Evolutionary conservation across 2,113 vertebrate species (phyloP).

Genomic region (Gobiocypris rarus): DNA sequence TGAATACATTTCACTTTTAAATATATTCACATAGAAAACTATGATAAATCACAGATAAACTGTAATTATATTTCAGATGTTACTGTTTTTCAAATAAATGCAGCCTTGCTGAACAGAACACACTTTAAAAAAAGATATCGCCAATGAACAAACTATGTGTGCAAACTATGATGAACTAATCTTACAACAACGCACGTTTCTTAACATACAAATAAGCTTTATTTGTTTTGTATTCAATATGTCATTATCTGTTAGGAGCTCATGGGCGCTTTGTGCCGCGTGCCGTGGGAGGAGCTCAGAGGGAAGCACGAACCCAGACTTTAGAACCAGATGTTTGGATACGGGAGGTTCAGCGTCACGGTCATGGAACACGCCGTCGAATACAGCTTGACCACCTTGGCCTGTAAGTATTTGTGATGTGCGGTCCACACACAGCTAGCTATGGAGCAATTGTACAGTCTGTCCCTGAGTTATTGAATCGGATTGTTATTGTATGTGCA

Average conservation of each 20-base stretch:
- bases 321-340: conserved; percentile 88
- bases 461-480: neutral
- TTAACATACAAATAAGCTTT: neutral
- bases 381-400: conserved; percentile 72
- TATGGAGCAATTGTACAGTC: neutral
- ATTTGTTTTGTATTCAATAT: neutral
- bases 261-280: conserved; percentile 83
- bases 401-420: conserved; percentile 75
- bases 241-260: conserved; percentile 77
- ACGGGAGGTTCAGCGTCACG: conserved; percentile 80
- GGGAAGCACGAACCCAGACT: conserved; percentile 92
- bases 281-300: conserved; percentile 64
- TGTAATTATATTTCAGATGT: neutral
- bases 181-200: neutral
- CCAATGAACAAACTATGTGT: neutral
- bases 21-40: neutral
- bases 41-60: no score
- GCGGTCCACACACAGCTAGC: neutral
- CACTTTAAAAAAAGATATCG: no score
- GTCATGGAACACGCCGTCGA: conserved; percentile 85
- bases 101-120: no score
- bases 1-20: neutral
- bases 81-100: neutral
- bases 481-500: conserved; percentile 57
- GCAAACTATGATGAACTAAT: neutral